A percentile compares a stretch with the other conserved stretches of the same genome.
phyloP scores from a whole-genome alignment of 92 coral and sea anemone species.

The Plumapathes pennacea region DNA sequence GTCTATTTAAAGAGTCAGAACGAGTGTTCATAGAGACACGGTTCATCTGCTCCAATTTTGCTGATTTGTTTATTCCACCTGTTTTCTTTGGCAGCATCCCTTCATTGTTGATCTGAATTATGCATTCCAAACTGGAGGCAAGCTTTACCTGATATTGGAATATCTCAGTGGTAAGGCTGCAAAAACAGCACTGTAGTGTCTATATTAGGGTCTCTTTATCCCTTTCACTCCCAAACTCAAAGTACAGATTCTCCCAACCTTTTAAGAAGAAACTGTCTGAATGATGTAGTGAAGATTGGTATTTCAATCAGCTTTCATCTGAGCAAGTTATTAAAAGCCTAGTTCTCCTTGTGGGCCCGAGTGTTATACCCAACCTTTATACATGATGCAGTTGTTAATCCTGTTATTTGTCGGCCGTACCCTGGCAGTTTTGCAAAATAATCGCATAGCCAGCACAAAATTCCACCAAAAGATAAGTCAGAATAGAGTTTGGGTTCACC shows the following conservation, averaged over 20 bases:
- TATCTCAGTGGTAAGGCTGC: slow-evolving; percentile 94
- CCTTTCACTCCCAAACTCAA: too few relatives aligned
- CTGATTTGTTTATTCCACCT: background rate
- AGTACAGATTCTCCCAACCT: too few relatives aligned
- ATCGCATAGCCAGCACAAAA: slow-evolving; percentile 2
- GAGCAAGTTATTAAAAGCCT: too few relatives aligned
- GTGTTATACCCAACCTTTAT: too few relatives aligned
- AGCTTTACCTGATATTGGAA: slow-evolving; percentile 91
- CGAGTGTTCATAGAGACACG: background rate
- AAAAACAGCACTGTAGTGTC: background rate
- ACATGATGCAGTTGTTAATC: too few relatives aligned
- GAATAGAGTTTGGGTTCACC: slow-evolving; percentile 13
- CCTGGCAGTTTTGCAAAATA: background rate
- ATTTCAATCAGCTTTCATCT: too few relatives aligned
- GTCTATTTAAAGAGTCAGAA: background rate
- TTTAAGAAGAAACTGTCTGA: too few relatives aligned
- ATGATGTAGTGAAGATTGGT: too few relatives aligned
- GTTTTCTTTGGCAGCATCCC: slow-evolving; percentile 75
- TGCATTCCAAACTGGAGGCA: slow-evolving; percentile 99
- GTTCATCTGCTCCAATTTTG: background rate
- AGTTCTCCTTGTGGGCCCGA: too few relatives aligned
- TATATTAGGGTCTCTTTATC: background rate
- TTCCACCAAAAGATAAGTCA: background rate
- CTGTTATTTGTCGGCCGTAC: too few relatives aligned
- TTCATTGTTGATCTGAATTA: slow-evolving; percentile 94